Base-by-base conservation (phyloP, 2,113 vertebrate genomes). In the Limnothrissa miodon region DNA sequence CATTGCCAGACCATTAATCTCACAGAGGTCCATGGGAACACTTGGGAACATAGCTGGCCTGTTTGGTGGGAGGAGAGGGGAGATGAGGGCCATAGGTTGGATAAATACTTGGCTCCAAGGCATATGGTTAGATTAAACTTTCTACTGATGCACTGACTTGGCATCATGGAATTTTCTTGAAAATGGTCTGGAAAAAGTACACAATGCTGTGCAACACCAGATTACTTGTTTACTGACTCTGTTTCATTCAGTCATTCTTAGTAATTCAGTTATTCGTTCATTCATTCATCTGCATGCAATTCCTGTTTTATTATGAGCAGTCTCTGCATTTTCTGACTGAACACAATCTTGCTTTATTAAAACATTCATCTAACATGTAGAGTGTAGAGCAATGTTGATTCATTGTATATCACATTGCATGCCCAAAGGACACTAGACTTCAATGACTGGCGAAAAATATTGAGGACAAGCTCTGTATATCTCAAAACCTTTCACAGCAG, bases 361-460 rank as follows among this genome's bases (percentile, higher is more conserved):
- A 74, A 74, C 21, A 23, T 1, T n/a, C 36, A 36, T 2, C 29
- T 36, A 36, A 74, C 17, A 11, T 74, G 66, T 62, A 62, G 33
- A 39, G 66, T 15, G 19, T 17, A 74, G 66, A 36, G 66, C 66
- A 74, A 74, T 36, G 36, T 74, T 74, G 15, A 74, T 15, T 74
- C 66, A 74, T 74, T 29, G 66, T 74, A 74, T 74, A 74, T 74
- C 11, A 74, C 11, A 11, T 33, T 74, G 66, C 66, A 17, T 74
- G 3, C 66, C 36, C 66, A 29, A 36, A 29, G 13, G 66, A 33
- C 33, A 29, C 33, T 13, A 36, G 66, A 70, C 62, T 70, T 15
- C 62, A 33, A 29, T 74, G 66, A 4, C 29, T 17, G 4, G 29
- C 15, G 15, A 17, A 29, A 74, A 36, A 36, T 36, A 74, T 74